Evolutionary conservation across 1,140 invertebrate species (phyloP), one percentile per base, ranked within the genome.

Genomic region (Pseudobourletiella spinata): DNA sequence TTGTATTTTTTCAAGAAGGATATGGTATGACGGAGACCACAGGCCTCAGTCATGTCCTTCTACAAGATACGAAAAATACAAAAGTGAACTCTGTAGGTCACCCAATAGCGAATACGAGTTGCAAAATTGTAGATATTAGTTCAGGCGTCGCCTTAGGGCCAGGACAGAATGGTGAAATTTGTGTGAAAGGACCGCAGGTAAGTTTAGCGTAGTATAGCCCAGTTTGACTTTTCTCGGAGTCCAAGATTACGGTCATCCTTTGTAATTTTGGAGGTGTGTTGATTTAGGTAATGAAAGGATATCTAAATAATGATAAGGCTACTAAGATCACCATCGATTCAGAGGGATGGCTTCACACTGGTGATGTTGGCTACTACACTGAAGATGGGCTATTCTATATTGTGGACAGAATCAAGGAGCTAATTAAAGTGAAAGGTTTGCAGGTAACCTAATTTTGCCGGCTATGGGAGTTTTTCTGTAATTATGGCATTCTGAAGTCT

Each of bases 291-390:
- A 67, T 71, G 62, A 68, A 69, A 61, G 70, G 70, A 1, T 71
- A 71, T 46, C 71, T 73, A 28, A 76, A 78, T 24, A 79, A 67
- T 60, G 42, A 55, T 16, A 42, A 59, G 54, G 65, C 61, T 0
- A 95, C 93, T 1, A 79, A 82, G 28, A 85, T 91, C 72, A 85
- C 86, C 22, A 82, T 95, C 20, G 92, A 95, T 73, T 78, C 63
- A 6, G 75, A 81, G 56, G 83, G 84, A 14, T 88, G 84, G 84
- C 74, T 85, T 14, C 77, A 80, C 51, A 85, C 84, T 25, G 85
- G 84, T 24, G 86, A 87, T 72, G 74, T 85, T 64, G 84, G 81
- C 30, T 79, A 79, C 58, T 76, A 79, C 43, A 80, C 85, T 61
- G 73, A 79, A 39, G 73, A 82, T 39, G 79, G 55, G 18, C 82